Percentiles rank a stretch among this genome's conserved stretches.
These are phyloP conservation scores for Emydocephalus ijimae DNA, from an alignment of 2,113 vertebrate species.

Conservation along the genomic window DNA sequence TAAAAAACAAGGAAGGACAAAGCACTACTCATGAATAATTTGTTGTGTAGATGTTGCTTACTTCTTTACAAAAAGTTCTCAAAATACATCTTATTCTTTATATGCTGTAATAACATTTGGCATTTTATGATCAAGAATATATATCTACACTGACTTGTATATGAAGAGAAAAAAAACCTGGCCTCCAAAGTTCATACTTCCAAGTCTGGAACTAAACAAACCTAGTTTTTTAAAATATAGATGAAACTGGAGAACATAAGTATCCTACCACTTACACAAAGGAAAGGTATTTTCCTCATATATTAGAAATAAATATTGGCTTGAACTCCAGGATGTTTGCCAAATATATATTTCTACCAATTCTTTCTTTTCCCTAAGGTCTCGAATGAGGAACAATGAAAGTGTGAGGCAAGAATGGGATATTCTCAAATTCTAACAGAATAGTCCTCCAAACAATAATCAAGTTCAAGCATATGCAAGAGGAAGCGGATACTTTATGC, in stretches of 20 bases:
- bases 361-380: background rate
- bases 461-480: background rate
- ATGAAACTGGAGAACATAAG: background rate
- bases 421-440: background rate
- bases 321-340: background rate
- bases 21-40: slow-evolving; percentile 29
- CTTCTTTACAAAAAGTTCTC: background rate
- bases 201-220: background rate
- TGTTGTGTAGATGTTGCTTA: background rate
- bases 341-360: background rate
- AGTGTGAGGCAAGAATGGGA: background rate
- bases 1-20: slow-evolving; percentile 32
- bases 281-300: background rate
- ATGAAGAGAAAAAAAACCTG: background rate
- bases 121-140: background rate
- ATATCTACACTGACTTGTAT: background rate
- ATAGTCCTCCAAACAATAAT: background rate
- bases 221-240: background rate
- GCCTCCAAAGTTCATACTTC: background rate
- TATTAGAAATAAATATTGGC: background rate
- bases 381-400: background rate
- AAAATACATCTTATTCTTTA: slow-evolving; percentile 5
- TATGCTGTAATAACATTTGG: background rate
- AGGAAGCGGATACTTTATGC: background rate
- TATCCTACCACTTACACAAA: background rate